Evolutionary conservation across 2,888 invertebrate species (phyloP).

Genomic region (Ochlodes sylvanus): DNA sequence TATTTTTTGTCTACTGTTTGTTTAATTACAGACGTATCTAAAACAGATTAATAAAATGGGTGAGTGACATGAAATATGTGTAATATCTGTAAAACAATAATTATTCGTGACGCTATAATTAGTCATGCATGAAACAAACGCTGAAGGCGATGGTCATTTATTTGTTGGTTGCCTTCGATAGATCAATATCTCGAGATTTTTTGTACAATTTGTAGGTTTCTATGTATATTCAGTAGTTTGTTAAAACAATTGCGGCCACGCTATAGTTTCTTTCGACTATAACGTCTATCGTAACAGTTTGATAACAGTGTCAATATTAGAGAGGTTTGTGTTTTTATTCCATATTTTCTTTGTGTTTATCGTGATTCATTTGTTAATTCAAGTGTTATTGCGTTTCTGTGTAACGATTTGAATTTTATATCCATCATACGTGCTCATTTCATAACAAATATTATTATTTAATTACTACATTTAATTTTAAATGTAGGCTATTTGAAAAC

Average conservation of each 20-base stretch:
- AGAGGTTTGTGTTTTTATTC: conserved; percentile 14
- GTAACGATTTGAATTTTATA: conserved; percentile 49
- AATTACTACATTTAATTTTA: too few species aligned
- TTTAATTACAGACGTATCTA: too few species aligned
- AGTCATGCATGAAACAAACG: conserved; percentile 16
- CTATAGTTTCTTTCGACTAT: conserved; percentile 16
- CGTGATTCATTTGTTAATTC: conserved; percentile 69
- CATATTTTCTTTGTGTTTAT: conserved; percentile 24
- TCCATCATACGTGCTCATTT: conserved; percentile 51
- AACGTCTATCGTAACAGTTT: conserved; percentile 28
- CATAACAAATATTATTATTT: conserved; percentile 48
- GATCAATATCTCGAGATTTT: too few species aligned
- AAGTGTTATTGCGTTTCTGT: conserved; percentile 60
- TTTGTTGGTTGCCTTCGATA: not conserved
- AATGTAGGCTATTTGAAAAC: too few species aligned
- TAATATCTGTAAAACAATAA: too few species aligned
- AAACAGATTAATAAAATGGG: too few species aligned
- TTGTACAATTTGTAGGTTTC: too few species aligned
- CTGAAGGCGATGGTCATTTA: conserved; percentile 14
- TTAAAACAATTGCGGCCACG: conserved; percentile 1
- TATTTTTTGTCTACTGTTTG: too few species aligned
- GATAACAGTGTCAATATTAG: conserved; percentile 30
- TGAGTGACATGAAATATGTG: too few species aligned
- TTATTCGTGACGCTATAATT: too few species aligned
- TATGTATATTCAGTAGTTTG: too few species aligned